phyloP scores from a whole-genome alignment of 2,797 vertebrate species.

The Rhadinocentrus ornatus region DNA sequence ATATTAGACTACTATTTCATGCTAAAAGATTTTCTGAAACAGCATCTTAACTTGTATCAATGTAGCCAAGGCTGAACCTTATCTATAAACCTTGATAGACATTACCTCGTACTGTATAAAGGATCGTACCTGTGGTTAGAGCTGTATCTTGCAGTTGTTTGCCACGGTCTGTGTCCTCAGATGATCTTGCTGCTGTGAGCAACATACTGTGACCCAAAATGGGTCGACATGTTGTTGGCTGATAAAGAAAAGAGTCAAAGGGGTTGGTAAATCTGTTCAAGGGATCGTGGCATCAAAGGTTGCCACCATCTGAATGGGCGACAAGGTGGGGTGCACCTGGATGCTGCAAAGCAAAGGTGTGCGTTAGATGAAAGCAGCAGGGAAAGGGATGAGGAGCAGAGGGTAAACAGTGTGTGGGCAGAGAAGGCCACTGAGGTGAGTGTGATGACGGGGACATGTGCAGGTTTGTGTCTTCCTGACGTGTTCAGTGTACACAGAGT shows the following conservation, averaged over 20 bases:
- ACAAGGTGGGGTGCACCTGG: slow-evolving; percentile 15
- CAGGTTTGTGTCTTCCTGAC: slow-evolving; percentile 68
- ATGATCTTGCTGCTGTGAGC: background rate
- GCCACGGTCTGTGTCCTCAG: slow-evolving; percentile 8
- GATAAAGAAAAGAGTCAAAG: background rate
- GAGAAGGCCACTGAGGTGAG: slow-evolving; percentile 49
- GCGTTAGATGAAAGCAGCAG: slow-evolving; percentile 4
- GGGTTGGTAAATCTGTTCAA: background rate
- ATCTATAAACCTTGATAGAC: background rate
- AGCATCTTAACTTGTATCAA: background rate
- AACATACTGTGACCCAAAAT: background rate
- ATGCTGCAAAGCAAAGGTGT: slow-evolving; percentile 13
- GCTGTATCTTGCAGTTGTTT: background rate
- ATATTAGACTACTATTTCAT: background rate
- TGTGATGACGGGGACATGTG: slow-evolving; percentile 60
- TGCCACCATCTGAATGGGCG: background rate
- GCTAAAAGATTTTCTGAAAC: background rate
- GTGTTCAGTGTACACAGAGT: slow-evolving; percentile 58
- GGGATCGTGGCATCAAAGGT: background rate
- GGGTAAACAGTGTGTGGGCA: slow-evolving; percentile 56
- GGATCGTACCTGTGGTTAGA: background rate
- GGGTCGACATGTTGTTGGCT: too few relatives aligned
- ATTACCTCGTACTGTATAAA: background rate
- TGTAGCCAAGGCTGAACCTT: background rate
- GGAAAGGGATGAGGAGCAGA: slow-evolving; percentile 25